Evolutionary conservation across 2,113 vertebrate species (phyloP).

Genomic region (Ceuthmochares aereus): DNA sequence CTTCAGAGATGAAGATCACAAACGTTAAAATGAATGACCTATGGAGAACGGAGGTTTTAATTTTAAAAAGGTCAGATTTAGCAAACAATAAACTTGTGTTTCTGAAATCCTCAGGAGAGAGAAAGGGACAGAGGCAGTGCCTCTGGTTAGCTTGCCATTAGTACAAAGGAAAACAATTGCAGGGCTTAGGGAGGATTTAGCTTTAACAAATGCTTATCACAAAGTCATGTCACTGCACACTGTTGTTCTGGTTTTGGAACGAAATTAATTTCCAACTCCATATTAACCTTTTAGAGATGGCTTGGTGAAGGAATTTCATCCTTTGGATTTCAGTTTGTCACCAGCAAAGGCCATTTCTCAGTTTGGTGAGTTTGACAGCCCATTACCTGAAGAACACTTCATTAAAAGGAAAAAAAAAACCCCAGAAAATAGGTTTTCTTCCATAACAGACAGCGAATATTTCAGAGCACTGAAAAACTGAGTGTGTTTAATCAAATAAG

Average conservation of each 20-base stretch:
- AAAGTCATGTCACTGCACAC: conserved; percentile 19
- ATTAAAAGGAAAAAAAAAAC: neutral
- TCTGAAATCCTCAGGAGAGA: neutral
- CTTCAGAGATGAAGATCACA: neutral
- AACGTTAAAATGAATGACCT: neutral
- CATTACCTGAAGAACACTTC: neutral
- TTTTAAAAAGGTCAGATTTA: neutral
- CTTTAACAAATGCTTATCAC: conserved; percentile 47
- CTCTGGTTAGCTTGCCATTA: neutral
- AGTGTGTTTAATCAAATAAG: neutral
- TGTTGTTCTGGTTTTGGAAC: conserved; percentile 40
- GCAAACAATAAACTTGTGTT: conserved; percentile 18
- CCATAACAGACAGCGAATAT: neutral
- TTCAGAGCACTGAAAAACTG: neutral
- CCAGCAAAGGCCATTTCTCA: neutral
- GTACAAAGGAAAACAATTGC: conserved; percentile 48
- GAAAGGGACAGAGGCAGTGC: neutral
- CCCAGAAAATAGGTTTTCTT: neutral
- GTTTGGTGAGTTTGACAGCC: neutral
- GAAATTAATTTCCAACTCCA: conserved; percentile 52
- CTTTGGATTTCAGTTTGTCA: neutral
- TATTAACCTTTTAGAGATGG: conserved; percentile 30
- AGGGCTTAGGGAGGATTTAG: conserved; percentile 58
- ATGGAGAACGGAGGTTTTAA: neutral
- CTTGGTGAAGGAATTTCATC: conserved; percentile 9